Evolutionary conservation across 2,113 vertebrate genomes (phyloP).

Genomic region (Bostrychus sinensis): DNA sequence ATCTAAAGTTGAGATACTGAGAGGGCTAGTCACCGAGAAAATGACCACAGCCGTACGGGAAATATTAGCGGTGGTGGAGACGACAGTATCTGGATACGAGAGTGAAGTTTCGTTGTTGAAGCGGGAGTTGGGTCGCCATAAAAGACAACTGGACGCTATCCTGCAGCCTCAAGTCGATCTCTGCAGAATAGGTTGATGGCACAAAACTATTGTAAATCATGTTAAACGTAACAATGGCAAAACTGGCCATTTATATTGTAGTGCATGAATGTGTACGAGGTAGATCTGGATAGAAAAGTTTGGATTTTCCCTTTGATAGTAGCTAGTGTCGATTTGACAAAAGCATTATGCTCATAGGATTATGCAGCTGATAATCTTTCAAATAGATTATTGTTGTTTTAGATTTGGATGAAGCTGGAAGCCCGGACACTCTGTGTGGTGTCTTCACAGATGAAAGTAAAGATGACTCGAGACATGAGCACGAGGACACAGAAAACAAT

Average conservation of each 20-base stretch:
- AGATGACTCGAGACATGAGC: neutral
- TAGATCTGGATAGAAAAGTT: too few relatives aligned
- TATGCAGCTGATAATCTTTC: neutral
- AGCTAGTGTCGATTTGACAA: too few relatives aligned
- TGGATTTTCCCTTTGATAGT: too few relatives aligned
- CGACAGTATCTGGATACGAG: neutral
- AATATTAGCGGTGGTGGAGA: constrained; percentile 7
- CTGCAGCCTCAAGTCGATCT: neutral
- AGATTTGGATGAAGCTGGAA: neutral
- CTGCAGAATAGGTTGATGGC: neutral
- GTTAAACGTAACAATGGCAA: neutral
- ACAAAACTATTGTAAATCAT: neutral
- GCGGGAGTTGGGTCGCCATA: neutral
- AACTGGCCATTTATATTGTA: too few relatives aligned
- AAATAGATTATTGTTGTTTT: neutral
- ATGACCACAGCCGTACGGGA: neutral
- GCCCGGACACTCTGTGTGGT: neutral
- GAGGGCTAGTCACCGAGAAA: neutral
- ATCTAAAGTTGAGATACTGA: neutral
- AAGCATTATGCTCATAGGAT: too few relatives aligned
- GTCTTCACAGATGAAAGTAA: neutral
- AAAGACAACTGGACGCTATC: neutral
- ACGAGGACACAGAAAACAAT: neutral
- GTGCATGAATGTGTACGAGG: too few relatives aligned
- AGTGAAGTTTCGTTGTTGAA: neutral